Conservation (phyloP, 1,140 invertebrate species). For the Nebria ingens region DNA sequence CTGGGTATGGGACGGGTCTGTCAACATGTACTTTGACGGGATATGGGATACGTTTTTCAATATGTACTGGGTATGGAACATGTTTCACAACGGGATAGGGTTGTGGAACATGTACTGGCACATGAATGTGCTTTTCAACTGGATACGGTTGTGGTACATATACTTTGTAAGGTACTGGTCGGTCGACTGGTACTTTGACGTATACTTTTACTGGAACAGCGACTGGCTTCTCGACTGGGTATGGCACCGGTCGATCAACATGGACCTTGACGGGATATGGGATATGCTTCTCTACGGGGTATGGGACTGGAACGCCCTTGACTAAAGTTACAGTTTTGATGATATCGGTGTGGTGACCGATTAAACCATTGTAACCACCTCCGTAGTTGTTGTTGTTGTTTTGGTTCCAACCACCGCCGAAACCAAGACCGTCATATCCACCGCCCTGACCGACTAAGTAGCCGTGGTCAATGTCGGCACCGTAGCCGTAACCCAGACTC, state of each 20-base stretch:
- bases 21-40: conserved; percentile 61
- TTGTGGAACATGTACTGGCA: conserved; percentile 58
- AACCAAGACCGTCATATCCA: too few relatives aligned
- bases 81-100: conserved; percentile 62
- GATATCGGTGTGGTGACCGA: conserved; percentile 38
- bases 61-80: conserved; percentile 47
- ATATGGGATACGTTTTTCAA: conserved; percentile 53
- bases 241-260: conserved; percentile 42
- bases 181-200: conserved; percentile 53
- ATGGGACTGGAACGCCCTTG: conserved; percentile 54
- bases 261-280: conserved; percentile 48
- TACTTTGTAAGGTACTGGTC: conserved; percentile 52
- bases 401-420: conserved; percentile 24
- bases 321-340: conserved; percentile 61
- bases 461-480: conserved; percentile 46
- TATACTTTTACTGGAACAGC: conserved; percentile 55
- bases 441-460: conserved; percentile 38
- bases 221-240: conserved; percentile 54
- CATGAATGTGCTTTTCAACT: conserved; percentile 49
- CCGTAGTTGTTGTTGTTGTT: conserved; percentile 23
- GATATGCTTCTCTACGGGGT: conserved; percentile 51
- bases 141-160: conserved; percentile 57
- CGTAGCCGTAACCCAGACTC: conserved; percentile 46
- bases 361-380: conserved; percentile 25
- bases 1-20: conserved; percentile 50